These are phyloP conservation scores for Natator depressus DNA, from an alignment of 2,113 vertebrate species.

Conservation along the genomic window DNA sequence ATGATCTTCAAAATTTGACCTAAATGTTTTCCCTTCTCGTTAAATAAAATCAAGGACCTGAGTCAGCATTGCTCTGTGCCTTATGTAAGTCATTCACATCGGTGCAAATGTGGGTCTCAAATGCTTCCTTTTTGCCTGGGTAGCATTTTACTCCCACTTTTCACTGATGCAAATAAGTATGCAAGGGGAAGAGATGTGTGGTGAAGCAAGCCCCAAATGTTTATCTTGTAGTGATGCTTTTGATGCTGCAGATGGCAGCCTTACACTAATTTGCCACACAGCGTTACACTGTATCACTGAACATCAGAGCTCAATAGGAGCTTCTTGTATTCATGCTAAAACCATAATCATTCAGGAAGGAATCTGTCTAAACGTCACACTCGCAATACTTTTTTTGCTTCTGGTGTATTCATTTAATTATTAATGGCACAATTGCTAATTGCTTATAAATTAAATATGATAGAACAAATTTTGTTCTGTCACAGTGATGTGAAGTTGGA, in stretches of 20 bases:
- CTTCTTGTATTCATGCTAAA: not conserved
- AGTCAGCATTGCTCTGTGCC: rapidly evolving
- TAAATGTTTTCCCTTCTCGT: rapidly evolving
- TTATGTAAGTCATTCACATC: not conserved
- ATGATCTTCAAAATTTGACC: not conserved
- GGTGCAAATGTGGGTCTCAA: not conserved
- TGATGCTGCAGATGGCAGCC: slow-evolving; percentile 38
- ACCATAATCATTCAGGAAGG: not conserved
- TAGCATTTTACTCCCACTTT: not conserved
- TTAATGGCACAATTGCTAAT: not conserved
- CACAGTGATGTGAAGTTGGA: not conserved
- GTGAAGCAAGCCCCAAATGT: not conserved
- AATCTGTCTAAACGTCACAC: not conserved
- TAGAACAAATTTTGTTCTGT: not conserved
- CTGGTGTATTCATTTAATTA: not conserved
- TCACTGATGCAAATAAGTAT: not conserved
- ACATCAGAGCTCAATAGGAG: not conserved
- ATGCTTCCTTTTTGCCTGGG: not conserved
- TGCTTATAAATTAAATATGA: not conserved
- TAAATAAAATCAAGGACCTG: too few species aligned
- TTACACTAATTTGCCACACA: not conserved
- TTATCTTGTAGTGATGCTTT: not conserved
- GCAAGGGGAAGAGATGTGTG: not conserved
- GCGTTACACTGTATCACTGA: not conserved
- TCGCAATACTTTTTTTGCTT: not conserved